Evolutionary conservation across 92 coral and sea anemone species (phyloP), one percentile per base, ranked within the genome.

Genomic region (Zoanthus sociatus): DNA sequence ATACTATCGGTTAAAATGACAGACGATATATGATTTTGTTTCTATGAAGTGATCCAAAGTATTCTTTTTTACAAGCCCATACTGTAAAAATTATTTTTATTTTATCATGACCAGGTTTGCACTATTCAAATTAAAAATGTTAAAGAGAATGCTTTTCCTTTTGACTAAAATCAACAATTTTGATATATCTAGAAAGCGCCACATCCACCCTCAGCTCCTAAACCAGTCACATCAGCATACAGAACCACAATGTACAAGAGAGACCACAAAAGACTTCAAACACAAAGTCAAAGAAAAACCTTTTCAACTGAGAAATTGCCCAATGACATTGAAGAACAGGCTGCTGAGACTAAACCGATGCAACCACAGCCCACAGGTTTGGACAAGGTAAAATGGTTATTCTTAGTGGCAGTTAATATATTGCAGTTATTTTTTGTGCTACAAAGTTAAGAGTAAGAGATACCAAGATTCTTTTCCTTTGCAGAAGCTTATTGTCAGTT

Each of bases 181-280:
- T 18, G 31, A 12, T 12, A 1, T 79, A 79, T 37, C 42, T 78
- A 96, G 95, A 78, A 87, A 67, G 45, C 86, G 16, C 99, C 99
- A 58, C 98, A 93, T 78, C 99, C 99, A n/a, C 99, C 98, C 47
- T 5, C 88, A 9, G 73, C 83, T 7, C 87, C 94, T 51, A 95
- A 93, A 63, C 77, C 92, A 71, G 53, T 75, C 12, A 90, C 89
- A 84, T 93, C 94, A 18, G 82, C 92, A 17, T 97, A 87, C 90
- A 87, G 98, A 56, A 95, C 99, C 9, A 97, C 98, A 7, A 88
- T 97, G 88, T 91, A 89, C 86, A 91, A 95, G 78, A 95, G 94
- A 77, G 98, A 93, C 74, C 94, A 93, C 79, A 89, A 91, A 73
- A 94, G 98, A 79, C 88, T 94, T 16, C 96, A 94, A 77, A 89